Conservation (phyloP, 2,888 invertebrate species). For the Hirtodrosophila histrioides region DNA sequence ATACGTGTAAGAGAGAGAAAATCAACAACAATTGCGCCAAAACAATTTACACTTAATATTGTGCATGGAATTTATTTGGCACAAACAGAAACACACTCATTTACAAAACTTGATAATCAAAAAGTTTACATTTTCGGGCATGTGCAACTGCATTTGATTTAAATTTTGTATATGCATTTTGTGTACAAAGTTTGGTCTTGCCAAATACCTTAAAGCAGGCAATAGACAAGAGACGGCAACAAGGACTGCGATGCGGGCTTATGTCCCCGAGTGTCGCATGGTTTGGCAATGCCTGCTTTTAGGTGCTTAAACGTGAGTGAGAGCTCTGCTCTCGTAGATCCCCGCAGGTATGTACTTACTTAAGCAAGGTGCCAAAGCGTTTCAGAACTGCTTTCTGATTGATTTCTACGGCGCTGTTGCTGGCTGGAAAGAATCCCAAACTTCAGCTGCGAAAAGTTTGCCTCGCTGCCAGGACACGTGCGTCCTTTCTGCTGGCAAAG, state of each 20-base stretch:
- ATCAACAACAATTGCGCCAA: conserved; percentile 64
- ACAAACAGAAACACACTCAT: conserved; percentile 22
- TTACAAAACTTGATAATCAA: conserved; percentile 66
- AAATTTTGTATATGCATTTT: conserved; percentile 71
- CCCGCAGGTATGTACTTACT: conserved; percentile 19
- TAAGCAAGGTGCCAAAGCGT: conserved; percentile 34
- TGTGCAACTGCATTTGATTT: conserved; percentile 69
- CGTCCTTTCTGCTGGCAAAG: background rate
- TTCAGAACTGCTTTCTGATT: conserved; percentile 46
- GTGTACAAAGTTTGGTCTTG: conserved; percentile 38
- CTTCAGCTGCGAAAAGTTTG: conserved; percentile 28
- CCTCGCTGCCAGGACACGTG: conserved; percentile 8
- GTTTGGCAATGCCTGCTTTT: conserved; percentile 10
- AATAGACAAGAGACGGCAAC: conserved; percentile 12
- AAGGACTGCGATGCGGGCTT: conserved; percentile 14
- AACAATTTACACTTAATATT: conserved; percentile 77
- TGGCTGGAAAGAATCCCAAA: background rate
- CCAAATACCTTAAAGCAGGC: conserved; percentile 36
- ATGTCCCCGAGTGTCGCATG: conserved; percentile 26
- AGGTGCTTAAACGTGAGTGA: conserved; percentile 22
- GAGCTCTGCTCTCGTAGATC: conserved; percentile 12
- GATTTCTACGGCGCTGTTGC: conserved; percentile 37
- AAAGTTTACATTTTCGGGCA: conserved; percentile 68
- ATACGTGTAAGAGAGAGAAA: conserved; percentile 7
- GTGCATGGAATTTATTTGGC: conserved; percentile 66